phyloP scores from a whole-genome alignment of 2,888 invertebrate species.

The Lobophora halterata region DNA sequence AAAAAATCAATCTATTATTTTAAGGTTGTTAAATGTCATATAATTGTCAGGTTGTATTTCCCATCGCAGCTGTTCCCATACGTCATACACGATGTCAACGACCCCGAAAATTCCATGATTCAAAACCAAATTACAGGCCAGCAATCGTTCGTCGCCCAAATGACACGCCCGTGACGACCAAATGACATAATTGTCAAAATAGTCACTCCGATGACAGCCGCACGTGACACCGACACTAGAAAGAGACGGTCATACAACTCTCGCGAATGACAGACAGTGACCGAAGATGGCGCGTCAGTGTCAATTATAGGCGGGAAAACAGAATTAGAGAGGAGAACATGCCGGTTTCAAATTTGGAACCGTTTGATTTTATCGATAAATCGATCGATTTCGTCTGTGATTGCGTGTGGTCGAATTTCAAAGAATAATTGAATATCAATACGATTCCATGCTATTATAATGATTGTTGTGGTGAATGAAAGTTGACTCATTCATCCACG shows the following conservation, averaged over 20 bases:
- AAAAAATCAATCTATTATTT: constrained; percentile 18
- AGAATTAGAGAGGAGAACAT: constrained; percentile 73
- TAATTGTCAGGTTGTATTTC: constrained; percentile 32
- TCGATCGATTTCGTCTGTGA: constrained; percentile 69
- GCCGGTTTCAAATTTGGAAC: constrained; percentile 78
- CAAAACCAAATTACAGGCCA: constrained; percentile 74
- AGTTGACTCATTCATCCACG: constrained; percentile 55
- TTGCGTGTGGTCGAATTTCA: constrained; percentile 78
- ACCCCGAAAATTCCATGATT: constrained; percentile 69
- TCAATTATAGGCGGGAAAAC: constrained; percentile 80
- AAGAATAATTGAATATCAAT: constrained; percentile 76
- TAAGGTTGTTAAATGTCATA: constrained; percentile 14
- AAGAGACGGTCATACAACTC: constrained; percentile 42
- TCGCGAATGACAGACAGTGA: constrained; percentile 40
- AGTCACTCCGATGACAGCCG: constrained; percentile 73
- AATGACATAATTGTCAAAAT: constrained; percentile 82
- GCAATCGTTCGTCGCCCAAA: constrained; percentile 77
- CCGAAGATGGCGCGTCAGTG: constrained; percentile 65
- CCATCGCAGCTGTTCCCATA: constrained; percentile 73
- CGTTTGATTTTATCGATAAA: constrained; percentile 79
- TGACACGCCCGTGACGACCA: constrained; percentile 76
- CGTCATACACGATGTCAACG: constrained; percentile 64
- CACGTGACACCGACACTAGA: constrained; percentile 70
- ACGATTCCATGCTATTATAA: constrained; percentile 65
- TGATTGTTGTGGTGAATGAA: constrained; percentile 67